Evolutionary conservation across 2,797 vertebrate species (phyloP), one percentile per base, ranked within the genome.

Genomic region (Artibeus jamaicensis): DNA sequence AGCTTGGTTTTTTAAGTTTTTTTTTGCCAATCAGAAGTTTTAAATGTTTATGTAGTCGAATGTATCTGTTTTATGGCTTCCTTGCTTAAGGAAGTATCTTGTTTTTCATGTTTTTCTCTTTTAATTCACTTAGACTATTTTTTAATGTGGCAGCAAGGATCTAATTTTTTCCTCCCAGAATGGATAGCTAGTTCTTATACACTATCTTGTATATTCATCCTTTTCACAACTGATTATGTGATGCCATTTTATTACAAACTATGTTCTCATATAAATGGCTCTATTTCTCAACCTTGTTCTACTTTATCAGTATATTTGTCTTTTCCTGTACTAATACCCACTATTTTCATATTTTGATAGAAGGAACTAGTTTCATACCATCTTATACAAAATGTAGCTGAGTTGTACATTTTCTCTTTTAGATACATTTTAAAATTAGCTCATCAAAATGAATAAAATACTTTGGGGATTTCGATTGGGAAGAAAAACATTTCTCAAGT

Each of bases 91-190:
- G 65, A 91, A 79, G 10, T 70, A 46, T 93, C 68, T 83, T 86
- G 26, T 65, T 93, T 76, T 94, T 94, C 22, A 50, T 89, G 67
- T 57, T 96, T 89, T 86, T 24, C 53, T 89, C 70, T 59, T 95
- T 86, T 83, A 67, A 87, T 67, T 87, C 34, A 93, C 62, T 48
- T 87, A 34, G 15, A 65, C 11, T 59, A 34, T 79, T 93, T 83
- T 84, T 84, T 87, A 83, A 48, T 91, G 19, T 84, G 74, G 29
- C 55, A 73, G 55, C 34, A 70, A 86, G 44, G 50, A 57, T 86
- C 50, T 76, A 77, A 67, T 48, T 26, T 53, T 59, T 67, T 34
- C 26, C 42, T 86, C 15, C 22, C n/a, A 12, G 22, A 68, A 68
- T 57, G 37, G 29, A 44, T 59, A 71, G n/a, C 39, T 9, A 48